These are phyloP conservation scores for Calameuta idolon DNA, from an alignment of 2,888 invertebrate species.

Conservation along the genomic window DNA sequence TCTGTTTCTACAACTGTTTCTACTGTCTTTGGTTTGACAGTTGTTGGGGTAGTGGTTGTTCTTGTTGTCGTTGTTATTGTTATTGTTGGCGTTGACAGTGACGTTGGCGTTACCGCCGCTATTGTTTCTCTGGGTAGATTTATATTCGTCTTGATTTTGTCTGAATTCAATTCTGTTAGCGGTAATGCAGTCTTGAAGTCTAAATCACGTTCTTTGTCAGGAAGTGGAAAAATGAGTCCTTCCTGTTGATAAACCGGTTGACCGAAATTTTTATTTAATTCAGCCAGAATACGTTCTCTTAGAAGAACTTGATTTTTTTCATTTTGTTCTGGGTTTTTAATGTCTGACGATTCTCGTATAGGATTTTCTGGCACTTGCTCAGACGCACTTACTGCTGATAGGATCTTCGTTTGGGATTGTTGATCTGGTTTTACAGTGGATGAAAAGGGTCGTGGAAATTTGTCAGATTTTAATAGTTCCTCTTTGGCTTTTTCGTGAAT, in stretches of 20 bases:
- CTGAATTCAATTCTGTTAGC: slow-evolving; percentile 4
- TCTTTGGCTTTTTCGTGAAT: background rate
- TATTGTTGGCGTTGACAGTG: background rate
- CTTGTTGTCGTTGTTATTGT: slow-evolving; percentile 2
- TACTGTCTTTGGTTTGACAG: slow-evolving; percentile 13
- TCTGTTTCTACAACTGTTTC: slow-evolving; percentile 54
- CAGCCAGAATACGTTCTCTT: slow-evolving; percentile 32
- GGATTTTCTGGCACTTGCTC: background rate
- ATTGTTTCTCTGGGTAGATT: background rate
- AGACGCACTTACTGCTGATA: background rate
- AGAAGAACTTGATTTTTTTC: background rate
- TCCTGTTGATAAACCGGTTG: slow-evolving; percentile 24
- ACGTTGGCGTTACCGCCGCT: background rate
- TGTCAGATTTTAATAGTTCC: background rate
- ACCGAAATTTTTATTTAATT: slow-evolving; percentile 35
- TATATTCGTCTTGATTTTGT: background rate
- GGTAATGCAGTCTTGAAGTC: slow-evolving; percentile 29
- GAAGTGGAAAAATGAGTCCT: slow-evolving; percentile 33
- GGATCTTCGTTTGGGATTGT: background rate
- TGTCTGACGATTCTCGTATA: background rate
- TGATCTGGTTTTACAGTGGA: background rate
- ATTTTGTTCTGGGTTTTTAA: background rate
- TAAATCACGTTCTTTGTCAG: slow-evolving; percentile 26
- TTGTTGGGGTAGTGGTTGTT: background rate
- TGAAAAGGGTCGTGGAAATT: background rate